Conservation (phyloP, 2,888 invertebrate species). For the Neocrepidodera transversa region DNA sequence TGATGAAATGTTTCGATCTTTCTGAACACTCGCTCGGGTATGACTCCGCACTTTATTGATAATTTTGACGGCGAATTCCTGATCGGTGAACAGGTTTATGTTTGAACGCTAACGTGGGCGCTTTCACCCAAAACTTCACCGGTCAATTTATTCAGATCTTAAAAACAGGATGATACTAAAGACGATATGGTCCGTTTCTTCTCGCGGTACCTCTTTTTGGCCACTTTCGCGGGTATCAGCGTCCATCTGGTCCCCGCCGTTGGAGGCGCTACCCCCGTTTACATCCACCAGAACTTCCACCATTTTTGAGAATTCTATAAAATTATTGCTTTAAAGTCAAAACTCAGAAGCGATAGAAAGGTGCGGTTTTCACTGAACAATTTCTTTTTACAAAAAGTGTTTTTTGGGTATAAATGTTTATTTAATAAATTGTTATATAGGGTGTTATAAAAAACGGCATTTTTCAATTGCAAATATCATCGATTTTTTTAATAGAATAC, state of each 20-base stretch:
- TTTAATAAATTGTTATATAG: too few relatives aligned
- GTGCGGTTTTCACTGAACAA: too few relatives aligned
- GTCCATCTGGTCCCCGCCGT: slow-evolving; percentile 64
- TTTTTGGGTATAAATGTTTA: too few relatives aligned
- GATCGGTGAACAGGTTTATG: slow-evolving; percentile 89
- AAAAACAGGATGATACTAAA: slow-evolving; percentile 88
- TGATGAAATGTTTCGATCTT: slow-evolving; percentile 99
- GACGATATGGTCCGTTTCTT: slow-evolving; percentile 91
- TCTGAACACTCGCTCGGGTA: slow-evolving; percentile 92
- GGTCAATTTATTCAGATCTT: slow-evolving; percentile 94
- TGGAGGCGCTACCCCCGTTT: slow-evolving; percentile 57
- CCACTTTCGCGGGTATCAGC: slow-evolving; percentile 72
- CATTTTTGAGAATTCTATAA: too few relatives aligned
- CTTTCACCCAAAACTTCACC: slow-evolving; percentile 96
- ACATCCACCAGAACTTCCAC: slow-evolving; percentile 58
- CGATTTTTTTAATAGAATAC: too few relatives aligned
- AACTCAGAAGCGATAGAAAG: too few relatives aligned
- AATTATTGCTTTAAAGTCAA: too few relatives aligned
- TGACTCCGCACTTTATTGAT: slow-evolving; percentile 95
- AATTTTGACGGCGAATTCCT: slow-evolving; percentile 97
- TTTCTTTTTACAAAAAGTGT: too few relatives aligned
- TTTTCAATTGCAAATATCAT: too few relatives aligned
- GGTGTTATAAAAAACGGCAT: too few relatives aligned
- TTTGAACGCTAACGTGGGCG: slow-evolving; percentile 94
- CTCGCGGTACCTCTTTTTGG: slow-evolving; percentile 84